Percentiles rank a stretch among this genome's conserved stretches.
Evolutionary conservation across 2,113 vertebrate species (phyloP).

Genomic region (Saguinus imperator): DNA sequence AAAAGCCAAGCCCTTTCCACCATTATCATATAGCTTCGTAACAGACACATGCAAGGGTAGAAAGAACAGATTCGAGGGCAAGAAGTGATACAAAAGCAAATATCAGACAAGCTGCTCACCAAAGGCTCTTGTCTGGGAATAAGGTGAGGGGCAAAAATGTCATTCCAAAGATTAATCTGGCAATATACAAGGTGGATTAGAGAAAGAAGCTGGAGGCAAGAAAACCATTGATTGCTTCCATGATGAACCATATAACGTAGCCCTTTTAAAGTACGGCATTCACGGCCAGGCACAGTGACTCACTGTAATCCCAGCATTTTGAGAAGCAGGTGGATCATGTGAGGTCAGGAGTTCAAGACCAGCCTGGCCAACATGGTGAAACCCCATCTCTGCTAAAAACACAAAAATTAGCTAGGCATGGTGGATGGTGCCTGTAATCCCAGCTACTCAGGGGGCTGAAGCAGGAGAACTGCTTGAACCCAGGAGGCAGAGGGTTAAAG

Average conservation of each 20-base stretch:
- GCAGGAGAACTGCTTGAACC: too few species aligned
- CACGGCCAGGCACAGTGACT: too few species aligned
- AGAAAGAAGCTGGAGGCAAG: not conserved
- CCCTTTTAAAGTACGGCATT: not conserved
- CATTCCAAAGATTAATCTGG: not conserved
- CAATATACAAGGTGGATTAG: not conserved
- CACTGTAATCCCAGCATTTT: too few species aligned
- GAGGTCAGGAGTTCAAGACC: too few species aligned
- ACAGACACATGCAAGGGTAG: not conserved
- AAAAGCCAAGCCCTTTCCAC: not conserved
- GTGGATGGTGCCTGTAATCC: too few species aligned
- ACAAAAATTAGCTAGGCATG: too few species aligned
- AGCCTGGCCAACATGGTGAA: too few species aligned
- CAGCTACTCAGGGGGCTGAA: too few species aligned
- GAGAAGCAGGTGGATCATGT: too few species aligned
- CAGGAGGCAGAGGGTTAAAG: too few species aligned
- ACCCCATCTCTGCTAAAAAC: too few species aligned
- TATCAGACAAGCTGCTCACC: not conserved
- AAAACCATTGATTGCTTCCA: not conserved
- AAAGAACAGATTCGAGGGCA: not conserved
- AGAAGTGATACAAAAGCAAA: not conserved
- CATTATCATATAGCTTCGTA: not conserved
- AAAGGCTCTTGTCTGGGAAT: not conserved
- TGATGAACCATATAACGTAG: not conserved
- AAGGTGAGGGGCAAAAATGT: not conserved